Evolutionary conservation across 2,888 invertebrate genomes (phyloP), one percentile per base, ranked within the genome.

Genomic region (Augiades crinisus): DNA sequence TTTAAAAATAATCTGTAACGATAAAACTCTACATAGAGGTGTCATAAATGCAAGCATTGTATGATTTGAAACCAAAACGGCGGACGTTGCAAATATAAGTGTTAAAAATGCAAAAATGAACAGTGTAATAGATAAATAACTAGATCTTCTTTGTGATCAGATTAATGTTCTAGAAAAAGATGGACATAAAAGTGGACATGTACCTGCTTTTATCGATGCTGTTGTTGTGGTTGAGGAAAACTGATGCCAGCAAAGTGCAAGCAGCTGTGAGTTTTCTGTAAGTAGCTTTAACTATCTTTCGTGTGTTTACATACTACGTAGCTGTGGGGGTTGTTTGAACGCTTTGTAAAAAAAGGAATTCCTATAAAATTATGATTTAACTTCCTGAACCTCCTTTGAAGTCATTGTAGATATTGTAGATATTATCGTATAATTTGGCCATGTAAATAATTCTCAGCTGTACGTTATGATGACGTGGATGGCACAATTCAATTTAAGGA

Each of bases 231-330:
- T 38, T 75, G 21, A 67, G 65, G 21, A 55, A 58, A 27, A 63
- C 60, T 36, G 67, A 71, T 0, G 74, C 75, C 0, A 77, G 78
- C 1, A 70, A 83, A 53, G 86, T 86, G 2, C 81, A 86, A 50
- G 84, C 83, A 5, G 83, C 87, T 13, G 86, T 88, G 1, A 87
- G 77, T 62, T 86, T 86, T 59, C 51, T 87, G 88, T 88, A 61
- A 87, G 88, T 86, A 70, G 14, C 2, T 22, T 21, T 33, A 21
- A 24, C 5, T 7, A 5, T 14, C 5, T 36, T 19, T 19, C 19
- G 5, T 4, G 3, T 19, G 19, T 4, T n/a, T n/a, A n/a, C n/a
- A n/a, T n/a, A n/a, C n/a, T n/a, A n/a, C n/a, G n/a, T n/a, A n/a
- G n/a, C n/a, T n/a, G n/a, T n/a, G n/a, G n/a, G n/a, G n/a, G n/a